Conservation (phyloP, 2,113 vertebrate species). For the Trinectes maculatus region DNA sequence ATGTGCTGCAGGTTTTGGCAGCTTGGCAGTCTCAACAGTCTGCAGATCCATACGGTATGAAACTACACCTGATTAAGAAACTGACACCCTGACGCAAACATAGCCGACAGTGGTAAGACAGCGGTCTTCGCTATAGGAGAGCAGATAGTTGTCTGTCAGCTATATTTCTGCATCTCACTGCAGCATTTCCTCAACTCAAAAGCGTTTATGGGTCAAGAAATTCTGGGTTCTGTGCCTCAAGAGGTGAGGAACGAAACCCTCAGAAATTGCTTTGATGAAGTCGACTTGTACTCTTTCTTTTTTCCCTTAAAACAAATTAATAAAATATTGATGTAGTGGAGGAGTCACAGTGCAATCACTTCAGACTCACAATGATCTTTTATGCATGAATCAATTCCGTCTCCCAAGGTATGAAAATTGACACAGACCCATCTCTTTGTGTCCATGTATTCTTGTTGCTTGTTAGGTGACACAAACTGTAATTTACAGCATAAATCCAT, state of each 20-base stretch:
- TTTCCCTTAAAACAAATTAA: constrained; percentile 32
- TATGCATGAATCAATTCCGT: constrained; percentile 5
- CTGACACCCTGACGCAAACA: constrained; percentile 58
- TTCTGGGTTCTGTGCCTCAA: neutral
- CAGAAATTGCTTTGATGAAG: constrained; percentile 70
- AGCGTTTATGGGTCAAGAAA: constrained; percentile 10
- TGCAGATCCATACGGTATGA: constrained; percentile 66
- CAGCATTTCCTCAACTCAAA: constrained; percentile 1
- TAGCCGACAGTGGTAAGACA: constrained; percentile 19
- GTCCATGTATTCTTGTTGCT: neutral
- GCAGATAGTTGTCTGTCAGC: constrained; percentile 50
- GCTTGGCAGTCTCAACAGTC: constrained; percentile 34
- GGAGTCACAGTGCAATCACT: constrained; percentile 23
- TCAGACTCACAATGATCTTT: constrained; percentile 2
- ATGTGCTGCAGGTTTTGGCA: constrained; percentile 49
- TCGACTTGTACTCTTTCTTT: constrained; percentile 15
- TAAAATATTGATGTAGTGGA: constrained; percentile 38
- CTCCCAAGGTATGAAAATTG: constrained; percentile 2
- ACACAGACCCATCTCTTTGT: neutral
- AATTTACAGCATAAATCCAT: constrained; percentile 1
- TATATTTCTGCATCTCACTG: constrained; percentile 26
- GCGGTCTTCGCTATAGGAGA: neutral
- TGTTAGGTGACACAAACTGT: neutral
- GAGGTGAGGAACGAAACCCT: constrained; percentile 50
- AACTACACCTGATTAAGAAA: constrained; percentile 42